These are phyloP conservation scores for Ptilonorhynchus violaceus DNA, from an alignment of 2,113 vertebrate species.

Conservation along the genomic window DNA sequence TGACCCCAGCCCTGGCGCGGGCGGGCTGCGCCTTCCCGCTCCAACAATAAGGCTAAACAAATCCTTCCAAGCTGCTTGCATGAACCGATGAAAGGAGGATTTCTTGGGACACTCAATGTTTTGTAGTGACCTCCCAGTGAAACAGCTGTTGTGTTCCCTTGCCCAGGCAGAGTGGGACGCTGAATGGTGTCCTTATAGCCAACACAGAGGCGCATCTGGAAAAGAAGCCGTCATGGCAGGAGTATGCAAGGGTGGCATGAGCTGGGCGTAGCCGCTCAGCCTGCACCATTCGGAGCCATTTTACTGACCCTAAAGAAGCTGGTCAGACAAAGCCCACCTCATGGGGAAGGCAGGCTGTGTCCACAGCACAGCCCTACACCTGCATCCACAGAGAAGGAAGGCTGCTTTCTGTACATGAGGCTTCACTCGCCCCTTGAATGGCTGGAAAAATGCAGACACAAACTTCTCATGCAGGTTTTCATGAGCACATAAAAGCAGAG, in stretches of 20 bases:
- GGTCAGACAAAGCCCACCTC: background rate
- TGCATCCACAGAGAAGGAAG: background rate
- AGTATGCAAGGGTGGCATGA: constrained; percentile 47
- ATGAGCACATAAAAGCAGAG: background rate
- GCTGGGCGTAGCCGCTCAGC: constrained; percentile 28
- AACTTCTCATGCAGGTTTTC: background rate
- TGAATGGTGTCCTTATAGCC: constrained; percentile 73
- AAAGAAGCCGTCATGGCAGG: constrained; percentile 59
- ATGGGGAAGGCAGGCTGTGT: background rate
- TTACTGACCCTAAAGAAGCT: background rate
- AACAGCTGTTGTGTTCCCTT: constrained; percentile 74
- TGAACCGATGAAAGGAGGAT: constrained; percentile 65
- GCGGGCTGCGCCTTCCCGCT: constrained; percentile 37
- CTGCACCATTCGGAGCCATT: background rate
- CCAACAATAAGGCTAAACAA: constrained; percentile 69
- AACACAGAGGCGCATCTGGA: constrained; percentile 58
- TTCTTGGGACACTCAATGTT: constrained; percentile 72
- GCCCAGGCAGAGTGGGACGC: constrained; percentile 61
- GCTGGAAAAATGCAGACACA: background rate
- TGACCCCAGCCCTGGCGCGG: constrained; percentile 37
- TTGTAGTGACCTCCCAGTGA: constrained; percentile 64
- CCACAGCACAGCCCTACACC: background rate
- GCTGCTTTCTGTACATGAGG: background rate
- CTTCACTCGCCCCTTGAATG: background rate
- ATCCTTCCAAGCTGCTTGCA: constrained; percentile 63